These are phyloP conservation scores for Stegodyphus mimosarum DNA, from an alignment of 1,140 invertebrate genomes.

Conservation along the genomic window DNA sequence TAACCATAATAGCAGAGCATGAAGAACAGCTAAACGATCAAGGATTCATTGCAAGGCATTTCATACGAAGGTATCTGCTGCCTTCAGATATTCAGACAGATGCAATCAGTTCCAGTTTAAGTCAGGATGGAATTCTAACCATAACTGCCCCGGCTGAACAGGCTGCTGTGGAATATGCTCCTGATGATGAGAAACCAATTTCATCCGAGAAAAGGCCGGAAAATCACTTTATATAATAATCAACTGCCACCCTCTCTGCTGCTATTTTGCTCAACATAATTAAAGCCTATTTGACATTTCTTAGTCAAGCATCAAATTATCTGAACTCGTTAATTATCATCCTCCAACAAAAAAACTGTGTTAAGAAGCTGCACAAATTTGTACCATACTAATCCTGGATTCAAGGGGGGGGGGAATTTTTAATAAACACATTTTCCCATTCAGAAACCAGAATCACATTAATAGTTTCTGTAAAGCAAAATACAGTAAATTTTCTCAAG, in stretches of 20 bases:
- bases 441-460: too few species aligned
- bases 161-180: background rate
- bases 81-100: conserved; percentile 74
- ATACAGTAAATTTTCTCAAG: too few species aligned
- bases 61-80: conserved; percentile 77
- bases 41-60: conserved; percentile 81
- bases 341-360: too few species aligned
- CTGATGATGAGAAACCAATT: background rate
- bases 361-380: too few species aligned
- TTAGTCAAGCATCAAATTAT: background rate
- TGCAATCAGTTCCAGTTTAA: conserved; percentile 76
- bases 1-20: conserved; percentile 65
- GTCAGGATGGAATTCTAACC: conserved; percentile 74
- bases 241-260: background rate
- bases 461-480: too few species aligned
- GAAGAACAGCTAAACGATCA: conserved; percentile 68
- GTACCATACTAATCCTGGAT: too few species aligned
- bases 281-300: background rate
- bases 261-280: background rate
- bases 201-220: background rate
- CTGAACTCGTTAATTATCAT: too few species aligned
- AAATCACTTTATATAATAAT: background rate
- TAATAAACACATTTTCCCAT: too few species aligned
- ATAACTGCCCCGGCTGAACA: conserved; percentile 17
- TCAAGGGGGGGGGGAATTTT: too few species aligned